Conservation (phyloP, 1,140 invertebrate genomes). For the Dufourea novaeangliae region DNA sequence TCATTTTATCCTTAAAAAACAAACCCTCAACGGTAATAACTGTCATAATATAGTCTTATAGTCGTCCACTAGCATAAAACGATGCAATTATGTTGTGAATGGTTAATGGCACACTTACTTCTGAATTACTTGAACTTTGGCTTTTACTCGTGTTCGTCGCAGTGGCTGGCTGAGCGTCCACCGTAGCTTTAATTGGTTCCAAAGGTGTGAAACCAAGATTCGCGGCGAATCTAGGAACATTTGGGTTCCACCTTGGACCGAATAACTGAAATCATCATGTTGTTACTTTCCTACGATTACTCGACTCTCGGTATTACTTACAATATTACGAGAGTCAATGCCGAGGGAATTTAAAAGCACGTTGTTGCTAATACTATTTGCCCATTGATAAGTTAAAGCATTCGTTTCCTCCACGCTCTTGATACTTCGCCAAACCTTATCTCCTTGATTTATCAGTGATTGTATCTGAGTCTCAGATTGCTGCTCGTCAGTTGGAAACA, state of each 20-base stretch:
- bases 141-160: constrained; percentile 70
- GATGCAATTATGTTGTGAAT: constrained; percentile 22
- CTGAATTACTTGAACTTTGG: constrained; percentile 63
- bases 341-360: constrained; percentile 87
- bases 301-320: constrained; percentile 81
- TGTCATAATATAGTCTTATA: no score
- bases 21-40: no score
- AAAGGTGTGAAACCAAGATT: constrained; percentile 88
- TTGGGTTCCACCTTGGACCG: constrained; percentile 89
- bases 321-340: constrained; percentile 92
- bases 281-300: constrained; percentile 19
- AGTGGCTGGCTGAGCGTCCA: constrained; percentile 62
- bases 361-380: constrained; percentile 87
- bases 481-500: constrained; percentile 72
- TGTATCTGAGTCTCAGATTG: constrained; percentile 68
- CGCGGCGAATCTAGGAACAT: constrained; percentile 90
- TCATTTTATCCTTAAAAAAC: no score
- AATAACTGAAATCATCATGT: constrained; percentile 83
- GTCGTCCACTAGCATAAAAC: not conserved
- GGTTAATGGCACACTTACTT: constrained; percentile 65
- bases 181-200: constrained; percentile 86
- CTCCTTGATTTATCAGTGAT: constrained; percentile 70
- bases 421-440: constrained; percentile 82
- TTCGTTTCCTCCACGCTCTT: constrained; percentile 86
- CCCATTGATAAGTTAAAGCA: constrained; percentile 87